Percentiles rank a stretch among this genome's conserved stretches.
phyloP scores from a whole-genome alignment of 2,888 invertebrate genomes.

The Scrobipalpa atriplicella region DNA sequence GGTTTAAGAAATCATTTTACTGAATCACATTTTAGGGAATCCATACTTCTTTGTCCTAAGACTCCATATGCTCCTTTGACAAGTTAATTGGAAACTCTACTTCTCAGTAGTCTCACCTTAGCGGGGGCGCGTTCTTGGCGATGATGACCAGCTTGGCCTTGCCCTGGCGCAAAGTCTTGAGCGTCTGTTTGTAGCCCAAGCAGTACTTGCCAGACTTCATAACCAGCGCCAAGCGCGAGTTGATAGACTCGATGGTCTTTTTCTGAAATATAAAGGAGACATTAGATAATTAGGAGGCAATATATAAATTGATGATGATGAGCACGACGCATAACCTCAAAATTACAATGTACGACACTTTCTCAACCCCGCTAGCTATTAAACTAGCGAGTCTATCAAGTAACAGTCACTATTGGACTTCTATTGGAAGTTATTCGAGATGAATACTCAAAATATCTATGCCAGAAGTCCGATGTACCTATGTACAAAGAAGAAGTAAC shows the following conservation, averaged over 20 bases:
- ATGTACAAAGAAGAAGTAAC: conserved; percentile 36
- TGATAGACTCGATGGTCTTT: conserved; percentile 99
- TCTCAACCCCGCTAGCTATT: conserved; percentile 71
- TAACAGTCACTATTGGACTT: conserved; percentile 64
- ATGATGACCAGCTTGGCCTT: conserved; percentile 99
- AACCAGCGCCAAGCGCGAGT: conserved; percentile 97
- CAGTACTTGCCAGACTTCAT: conserved; percentile 99
- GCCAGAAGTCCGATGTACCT: conserved; percentile 55
- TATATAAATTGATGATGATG: neutral
- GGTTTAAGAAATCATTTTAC: conserved; percentile 38
- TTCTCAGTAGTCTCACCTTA: conserved; percentile 96
- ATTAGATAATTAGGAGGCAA: no score
- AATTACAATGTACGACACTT: conserved; percentile 55
- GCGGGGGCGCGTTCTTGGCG: conserved; percentile 98
- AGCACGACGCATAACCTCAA: conserved; percentile 33
- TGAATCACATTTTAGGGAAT: conserved; percentile 67
- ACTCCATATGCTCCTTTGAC: conserved; percentile 86
- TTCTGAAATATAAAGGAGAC: conserved; percentile 84
- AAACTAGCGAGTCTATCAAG: conserved; percentile 75
- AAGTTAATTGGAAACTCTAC: conserved; percentile 83
- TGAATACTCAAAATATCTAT: conserved; percentile 48
- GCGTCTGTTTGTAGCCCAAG: conserved; percentile 98
- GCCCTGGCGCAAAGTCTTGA: conserved; percentile 98
- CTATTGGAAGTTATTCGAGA: conserved; percentile 46
- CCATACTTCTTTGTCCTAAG: conserved; percentile 87